phyloP scores from a whole-genome alignment of 1,140 invertebrate species.

The Sesamia nonagrioides region DNA sequence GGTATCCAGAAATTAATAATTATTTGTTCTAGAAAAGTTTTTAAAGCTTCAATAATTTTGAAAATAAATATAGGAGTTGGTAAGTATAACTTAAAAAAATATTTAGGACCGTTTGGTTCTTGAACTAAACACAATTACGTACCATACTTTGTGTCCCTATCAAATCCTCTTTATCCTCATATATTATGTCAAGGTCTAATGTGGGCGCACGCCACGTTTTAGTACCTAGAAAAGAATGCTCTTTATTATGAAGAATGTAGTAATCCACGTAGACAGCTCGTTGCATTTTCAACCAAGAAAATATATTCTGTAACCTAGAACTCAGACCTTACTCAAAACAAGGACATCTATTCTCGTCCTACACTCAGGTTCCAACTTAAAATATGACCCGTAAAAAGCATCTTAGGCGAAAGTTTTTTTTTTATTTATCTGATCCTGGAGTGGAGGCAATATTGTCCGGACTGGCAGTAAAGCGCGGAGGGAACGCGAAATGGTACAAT shows the following conservation, averaged over 20 bases:
- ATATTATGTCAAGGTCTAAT: too few species aligned
- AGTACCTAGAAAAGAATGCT: too few species aligned
- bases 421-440: slow-evolving; percentile 49
- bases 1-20: neutral
- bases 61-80: neutral
- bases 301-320: neutral
- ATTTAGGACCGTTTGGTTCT: too few species aligned
- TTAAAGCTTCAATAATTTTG: neutral
- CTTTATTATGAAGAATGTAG: too few species aligned
- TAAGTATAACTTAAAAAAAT: too few species aligned
- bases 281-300: neutral
- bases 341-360: slow-evolving; percentile 9
- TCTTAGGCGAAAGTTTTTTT: slow-evolving; percentile 46
- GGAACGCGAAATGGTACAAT: slow-evolving; percentile 39
- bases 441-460: slow-evolving; percentile 48
- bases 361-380: slow-evolving; percentile 17
- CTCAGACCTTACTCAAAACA: neutral
- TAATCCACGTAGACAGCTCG: neutral
- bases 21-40: neutral
- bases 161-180: too few species aligned
- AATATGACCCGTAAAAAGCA: slow-evolving; percentile 27
- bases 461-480: slow-evolving; percentile 47
- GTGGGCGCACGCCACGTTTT: too few species aligned
- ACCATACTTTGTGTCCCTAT: too few species aligned
- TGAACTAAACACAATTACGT: too few species aligned